A percentile compares a stretch with the other conserved stretches of the same genome.
phyloP scores from a whole-genome alignment of 1,140 invertebrate genomes.

The Sycophaga agraensis region DNA sequence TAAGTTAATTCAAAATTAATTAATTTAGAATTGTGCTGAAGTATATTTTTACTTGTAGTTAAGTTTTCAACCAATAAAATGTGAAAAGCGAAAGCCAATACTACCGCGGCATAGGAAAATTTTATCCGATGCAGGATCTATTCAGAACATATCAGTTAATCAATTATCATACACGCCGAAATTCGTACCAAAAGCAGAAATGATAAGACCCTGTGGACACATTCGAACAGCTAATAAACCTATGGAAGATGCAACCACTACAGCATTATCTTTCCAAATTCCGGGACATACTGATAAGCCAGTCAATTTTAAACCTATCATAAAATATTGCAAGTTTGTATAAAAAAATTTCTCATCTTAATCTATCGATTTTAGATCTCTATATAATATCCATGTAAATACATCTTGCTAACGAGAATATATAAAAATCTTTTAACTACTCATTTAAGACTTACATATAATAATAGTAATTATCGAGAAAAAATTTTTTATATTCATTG shows the following conservation, averaged over 20 bases:
- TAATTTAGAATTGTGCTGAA: too few relatives aligned
- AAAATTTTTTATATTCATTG: too few relatives aligned
- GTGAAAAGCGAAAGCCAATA: slow-evolving; percentile 41
- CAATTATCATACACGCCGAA: slow-evolving; percentile 69
- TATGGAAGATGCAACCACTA: slow-evolving; percentile 44
- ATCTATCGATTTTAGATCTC: too few relatives aligned
- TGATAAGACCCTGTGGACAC: slow-evolving; percentile 50
- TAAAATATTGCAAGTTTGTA: slow-evolving; percentile 40
- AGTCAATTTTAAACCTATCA: slow-evolving; percentile 43
- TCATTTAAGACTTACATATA: too few relatives aligned
- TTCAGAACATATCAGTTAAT: slow-evolving; percentile 70
- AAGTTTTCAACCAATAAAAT: slow-evolving; percentile 43
- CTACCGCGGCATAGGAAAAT: slow-evolving; percentile 37
- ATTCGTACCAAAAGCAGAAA: slow-evolving; percentile 48
- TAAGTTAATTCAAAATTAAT: slow-evolving; percentile 23
- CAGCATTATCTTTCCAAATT: slow-evolving; percentile 41
- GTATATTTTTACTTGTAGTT: slow-evolving; percentile 34
- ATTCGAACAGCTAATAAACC: slow-evolving; percentile 51
- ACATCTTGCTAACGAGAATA: too few relatives aligned
- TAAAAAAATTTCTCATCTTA: not conserved
- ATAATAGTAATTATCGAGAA: too few relatives aligned
- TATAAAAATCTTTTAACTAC: too few relatives aligned
- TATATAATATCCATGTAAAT: too few relatives aligned
- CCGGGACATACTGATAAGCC: slow-evolving; percentile 32
- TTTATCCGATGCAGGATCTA: slow-evolving; percentile 60